These are phyloP conservation scores for Ovibos moschatus DNA, from an alignment of 2,113 vertebrate species.

Conservation along the genomic window DNA sequence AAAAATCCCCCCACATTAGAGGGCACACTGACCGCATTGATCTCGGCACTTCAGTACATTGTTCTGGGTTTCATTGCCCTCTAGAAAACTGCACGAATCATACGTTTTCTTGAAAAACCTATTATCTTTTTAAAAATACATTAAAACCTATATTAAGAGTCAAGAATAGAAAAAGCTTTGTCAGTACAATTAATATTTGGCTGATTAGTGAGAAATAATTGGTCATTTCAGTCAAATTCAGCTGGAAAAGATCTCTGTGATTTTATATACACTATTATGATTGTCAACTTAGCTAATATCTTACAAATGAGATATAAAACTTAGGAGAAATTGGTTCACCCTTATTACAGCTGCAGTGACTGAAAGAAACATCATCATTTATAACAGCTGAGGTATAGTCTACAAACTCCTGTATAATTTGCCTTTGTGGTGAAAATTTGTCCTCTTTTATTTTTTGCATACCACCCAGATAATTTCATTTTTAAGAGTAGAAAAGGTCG, in stretches of 20 bases:
- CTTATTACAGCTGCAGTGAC: neutral
- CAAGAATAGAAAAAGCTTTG: neutral
- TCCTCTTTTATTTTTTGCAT: neutral
- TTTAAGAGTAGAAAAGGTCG: neutral
- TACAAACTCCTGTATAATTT: neutral
- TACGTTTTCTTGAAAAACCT: neutral
- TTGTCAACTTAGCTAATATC: slow-evolving; percentile 28
- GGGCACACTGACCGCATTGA: neutral
- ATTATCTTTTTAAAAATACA: neutral
- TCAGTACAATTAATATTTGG: neutral
- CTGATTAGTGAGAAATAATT: slow-evolving; percentile 17
- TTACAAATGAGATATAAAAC: neutral
- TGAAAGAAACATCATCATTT: neutral
- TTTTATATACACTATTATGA: slow-evolving; percentile 42
- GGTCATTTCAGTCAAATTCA: slow-evolving; percentile 21
- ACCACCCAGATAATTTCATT: neutral
- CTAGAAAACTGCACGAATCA: neutral
- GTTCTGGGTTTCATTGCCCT: neutral
- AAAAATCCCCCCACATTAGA: neutral
- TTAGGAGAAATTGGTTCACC: slow-evolving; percentile 1
- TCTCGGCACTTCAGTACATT: neutral
- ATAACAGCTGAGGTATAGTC: neutral
- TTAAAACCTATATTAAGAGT: slow-evolving; percentile 25
- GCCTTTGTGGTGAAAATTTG: neutral
- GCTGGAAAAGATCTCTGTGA: neutral